phyloP scores from a whole-genome alignment of 1,140 invertebrate genomes.

The Globodera rostochiensis region DNA sequence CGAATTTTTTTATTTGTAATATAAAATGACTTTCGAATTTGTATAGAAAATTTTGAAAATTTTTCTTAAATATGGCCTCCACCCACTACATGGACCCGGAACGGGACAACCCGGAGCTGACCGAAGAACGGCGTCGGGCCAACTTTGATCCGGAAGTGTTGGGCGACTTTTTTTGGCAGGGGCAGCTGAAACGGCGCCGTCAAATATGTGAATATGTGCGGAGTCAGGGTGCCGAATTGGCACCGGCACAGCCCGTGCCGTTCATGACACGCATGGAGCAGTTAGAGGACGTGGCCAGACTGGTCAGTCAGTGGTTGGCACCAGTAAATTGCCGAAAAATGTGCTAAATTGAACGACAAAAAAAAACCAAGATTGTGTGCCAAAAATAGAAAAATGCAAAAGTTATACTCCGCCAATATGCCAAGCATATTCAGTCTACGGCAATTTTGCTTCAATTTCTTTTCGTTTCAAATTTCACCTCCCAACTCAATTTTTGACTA shows the following conservation, averaged over 20 bases:
- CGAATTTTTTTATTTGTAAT: no score
- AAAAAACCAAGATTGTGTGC: no score
- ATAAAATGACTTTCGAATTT: no score
- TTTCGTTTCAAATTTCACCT: no score
- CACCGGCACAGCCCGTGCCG: slow-evolving; percentile 72
- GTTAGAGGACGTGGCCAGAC: slow-evolving; percentile 78
- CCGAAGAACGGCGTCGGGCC: slow-evolving; percentile 40
- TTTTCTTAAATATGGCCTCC: not conserved
- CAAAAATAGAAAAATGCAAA: no score
- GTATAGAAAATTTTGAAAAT: not conserved
- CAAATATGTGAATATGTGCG: slow-evolving; percentile 45
- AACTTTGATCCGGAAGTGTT: slow-evolving; percentile 72
- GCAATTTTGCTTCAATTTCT: no score
- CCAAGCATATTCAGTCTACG: no score
- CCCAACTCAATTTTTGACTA: no score
- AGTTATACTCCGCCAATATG: no score
- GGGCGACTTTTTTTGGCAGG: slow-evolving; percentile 78
- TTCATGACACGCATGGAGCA: slow-evolving; percentile 83
- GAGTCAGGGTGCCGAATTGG: slow-evolving; percentile 68
- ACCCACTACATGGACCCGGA: slow-evolving; percentile 31
- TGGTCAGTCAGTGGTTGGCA: slow-evolving; percentile 20
- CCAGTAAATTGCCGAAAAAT: not conserved
- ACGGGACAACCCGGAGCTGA: slow-evolving; percentile 54
- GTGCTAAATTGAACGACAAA: not conserved
- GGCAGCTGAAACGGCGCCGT: slow-evolving; percentile 55